A percentile compares a stretch with the other conserved stretches of the same genome.
phyloP scores from a whole-genome alignment of 35 echinoderm and acorn worm species.

The Heliocidaris erythrogramma region DNA sequence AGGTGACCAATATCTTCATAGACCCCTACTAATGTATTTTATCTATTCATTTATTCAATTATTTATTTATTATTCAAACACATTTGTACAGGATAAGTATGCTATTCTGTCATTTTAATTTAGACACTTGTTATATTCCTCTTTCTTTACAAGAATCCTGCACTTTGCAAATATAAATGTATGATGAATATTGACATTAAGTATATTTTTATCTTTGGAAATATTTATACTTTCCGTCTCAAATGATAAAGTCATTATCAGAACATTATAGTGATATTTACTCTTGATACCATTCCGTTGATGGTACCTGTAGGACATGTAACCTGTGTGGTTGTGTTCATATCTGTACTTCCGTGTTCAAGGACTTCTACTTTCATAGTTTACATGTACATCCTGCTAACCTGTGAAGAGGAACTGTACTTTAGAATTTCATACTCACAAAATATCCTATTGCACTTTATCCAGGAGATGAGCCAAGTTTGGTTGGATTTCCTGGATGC shows the following conservation, averaged over 20 bases:
- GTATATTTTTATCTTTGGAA: too few species aligned
- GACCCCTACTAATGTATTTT: too few species aligned
- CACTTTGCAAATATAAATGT: too few species aligned
- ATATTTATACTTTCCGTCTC: background rate
- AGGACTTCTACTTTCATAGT: background rate
- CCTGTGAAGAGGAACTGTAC: background rate
- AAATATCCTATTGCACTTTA: background rate
- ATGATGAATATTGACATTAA: too few species aligned
- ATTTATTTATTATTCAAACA: too few species aligned
- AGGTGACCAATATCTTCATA: too few species aligned
- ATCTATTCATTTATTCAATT: too few species aligned
- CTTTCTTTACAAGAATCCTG: too few species aligned
- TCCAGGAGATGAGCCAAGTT: background rate
- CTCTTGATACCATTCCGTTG: too few species aligned
- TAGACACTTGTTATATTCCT: too few species aligned
- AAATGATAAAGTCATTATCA: background rate
- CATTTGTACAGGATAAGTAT: too few species aligned
- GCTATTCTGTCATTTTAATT: too few species aligned
- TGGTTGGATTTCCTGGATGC: background rate
- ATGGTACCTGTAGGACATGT: background rate
- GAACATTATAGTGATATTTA: background rate
- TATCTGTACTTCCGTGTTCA: background rate
- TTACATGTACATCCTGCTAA: background rate
- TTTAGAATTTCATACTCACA: background rate
- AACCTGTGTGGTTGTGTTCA: background rate